Percentiles rank a stretch among this genome's conserved stretches.
Evolutionary conservation across 2,888 invertebrate genomes (phyloP).

Genomic region (Salticus scenicus): DNA sequence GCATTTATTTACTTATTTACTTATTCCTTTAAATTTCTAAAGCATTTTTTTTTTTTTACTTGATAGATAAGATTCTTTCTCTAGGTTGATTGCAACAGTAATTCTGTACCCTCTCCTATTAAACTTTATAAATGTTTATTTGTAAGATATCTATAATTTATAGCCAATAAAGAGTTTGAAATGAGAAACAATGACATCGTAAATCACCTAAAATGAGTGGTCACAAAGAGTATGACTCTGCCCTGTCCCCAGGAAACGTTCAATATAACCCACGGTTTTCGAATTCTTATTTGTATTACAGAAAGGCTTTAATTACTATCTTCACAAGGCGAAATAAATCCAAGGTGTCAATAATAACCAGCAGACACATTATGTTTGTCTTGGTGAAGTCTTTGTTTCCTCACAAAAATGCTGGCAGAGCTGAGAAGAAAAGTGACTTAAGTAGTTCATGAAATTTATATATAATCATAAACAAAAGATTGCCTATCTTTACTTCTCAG

Average conservation of each 20-base stretch:
- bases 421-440: neutral
- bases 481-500: too few species aligned
- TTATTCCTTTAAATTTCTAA: too few species aligned
- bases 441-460: neutral
- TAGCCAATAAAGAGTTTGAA: neutral
- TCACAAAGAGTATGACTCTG: neutral
- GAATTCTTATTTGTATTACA: neutral
- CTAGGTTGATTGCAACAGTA: too few species aligned
- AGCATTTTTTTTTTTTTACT: too few species aligned
- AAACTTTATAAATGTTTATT: too few species aligned
- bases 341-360: neutral
- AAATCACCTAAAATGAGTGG: neutral
- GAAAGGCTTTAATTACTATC: slow-evolving; percentile 40
- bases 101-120: too few species aligned
- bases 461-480: too few species aligned
- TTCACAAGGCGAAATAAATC: slow-evolving; percentile 26
- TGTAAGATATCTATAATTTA: too few species aligned
- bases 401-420: neutral
- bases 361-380: neutral
- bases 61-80: too few species aligned
- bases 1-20: too few species aligned
- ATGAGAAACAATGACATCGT: neutral
- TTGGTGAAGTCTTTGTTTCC: neutral
- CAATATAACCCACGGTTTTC: neutral
- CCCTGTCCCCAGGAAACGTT: neutral